These are phyloP conservation scores for Falco peregrinus DNA, from an alignment of 2,797 vertebrate genomes.

Conservation along the genomic window DNA sequence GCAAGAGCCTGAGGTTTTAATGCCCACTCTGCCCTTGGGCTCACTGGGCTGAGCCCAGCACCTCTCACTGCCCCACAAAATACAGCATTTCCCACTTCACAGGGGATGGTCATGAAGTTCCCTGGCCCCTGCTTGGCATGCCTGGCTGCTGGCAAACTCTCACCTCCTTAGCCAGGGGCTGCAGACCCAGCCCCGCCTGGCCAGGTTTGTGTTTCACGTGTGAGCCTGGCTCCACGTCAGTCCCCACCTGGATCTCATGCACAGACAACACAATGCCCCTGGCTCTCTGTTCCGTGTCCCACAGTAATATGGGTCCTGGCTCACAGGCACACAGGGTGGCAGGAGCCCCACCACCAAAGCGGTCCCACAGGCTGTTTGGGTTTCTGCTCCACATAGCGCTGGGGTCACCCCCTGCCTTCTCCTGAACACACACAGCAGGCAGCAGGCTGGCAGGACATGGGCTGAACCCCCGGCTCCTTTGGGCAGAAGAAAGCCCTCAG, in stretches of 20 bases:
- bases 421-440: fast-evolving
- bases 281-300: not conserved
- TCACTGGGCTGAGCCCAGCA: not conserved
- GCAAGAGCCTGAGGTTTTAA: not conserved
- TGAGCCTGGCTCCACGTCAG: fast-evolving
- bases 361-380: not conserved
- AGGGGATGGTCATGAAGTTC: no score
- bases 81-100: not conserved
- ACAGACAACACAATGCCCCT: not conserved
- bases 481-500: not conserved
- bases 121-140: not conserved
- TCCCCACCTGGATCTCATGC: not conserved
- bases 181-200: not conserved
- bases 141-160: not conserved
- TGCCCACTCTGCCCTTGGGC: not conserved
- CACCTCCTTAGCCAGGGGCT: not conserved
- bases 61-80: not conserved
- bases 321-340: fast-evolving
- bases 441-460: not conserved
- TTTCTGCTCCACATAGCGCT: not conserved
- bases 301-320: not conserved
- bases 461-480: not conserved
- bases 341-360: not conserved
- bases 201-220: not conserved
- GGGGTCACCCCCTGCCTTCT: not conserved